Evolutionary conservation across 35 echinoderm and acorn worm species (phyloP).

Genomic region (Hemicentrotus pulcherrimus): DNA sequence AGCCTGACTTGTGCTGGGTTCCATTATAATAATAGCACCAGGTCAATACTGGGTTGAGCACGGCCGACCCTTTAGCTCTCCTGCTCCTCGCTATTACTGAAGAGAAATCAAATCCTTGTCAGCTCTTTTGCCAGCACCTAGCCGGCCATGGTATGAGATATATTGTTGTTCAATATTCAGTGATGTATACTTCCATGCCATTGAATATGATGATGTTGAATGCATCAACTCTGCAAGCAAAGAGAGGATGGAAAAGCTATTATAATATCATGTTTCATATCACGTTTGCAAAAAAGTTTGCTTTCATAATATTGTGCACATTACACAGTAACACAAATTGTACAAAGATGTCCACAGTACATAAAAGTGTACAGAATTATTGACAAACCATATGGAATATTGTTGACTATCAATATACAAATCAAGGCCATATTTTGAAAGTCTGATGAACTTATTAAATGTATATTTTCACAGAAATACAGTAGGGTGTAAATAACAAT

Average conservation of each 20-base stretch:
- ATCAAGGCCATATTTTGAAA: too few relatives aligned
- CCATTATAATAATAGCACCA: conserved; percentile 10
- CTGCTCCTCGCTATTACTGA: not conserved
- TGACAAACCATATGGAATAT: too few relatives aligned
- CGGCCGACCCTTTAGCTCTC: not conserved
- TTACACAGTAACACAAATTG: too few relatives aligned
- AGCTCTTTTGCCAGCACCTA: not conserved
- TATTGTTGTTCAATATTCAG: not conserved
- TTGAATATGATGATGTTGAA: not conserved
- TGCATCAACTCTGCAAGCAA: not conserved
- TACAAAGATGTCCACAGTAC: too few relatives aligned
- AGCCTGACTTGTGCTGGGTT: not conserved
- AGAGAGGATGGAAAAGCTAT: not conserved
- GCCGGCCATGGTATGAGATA: not conserved
- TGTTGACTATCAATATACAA: too few relatives aligned
- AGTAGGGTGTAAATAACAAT: too few relatives aligned
- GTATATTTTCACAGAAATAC: too few relatives aligned
- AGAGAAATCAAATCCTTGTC: not conserved
- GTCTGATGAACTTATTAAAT: too few relatives aligned
- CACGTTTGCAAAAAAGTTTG: not conserved
- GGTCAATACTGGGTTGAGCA: conserved; percentile 21
- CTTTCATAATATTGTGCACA: too few relatives aligned
- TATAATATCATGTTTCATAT: not conserved
- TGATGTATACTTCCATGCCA: not conserved
- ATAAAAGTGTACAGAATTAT: too few relatives aligned